Evolutionary conservation across 1,140 invertebrate species (phyloP).

Genomic region (Luehdorfia chinensis): DNA sequence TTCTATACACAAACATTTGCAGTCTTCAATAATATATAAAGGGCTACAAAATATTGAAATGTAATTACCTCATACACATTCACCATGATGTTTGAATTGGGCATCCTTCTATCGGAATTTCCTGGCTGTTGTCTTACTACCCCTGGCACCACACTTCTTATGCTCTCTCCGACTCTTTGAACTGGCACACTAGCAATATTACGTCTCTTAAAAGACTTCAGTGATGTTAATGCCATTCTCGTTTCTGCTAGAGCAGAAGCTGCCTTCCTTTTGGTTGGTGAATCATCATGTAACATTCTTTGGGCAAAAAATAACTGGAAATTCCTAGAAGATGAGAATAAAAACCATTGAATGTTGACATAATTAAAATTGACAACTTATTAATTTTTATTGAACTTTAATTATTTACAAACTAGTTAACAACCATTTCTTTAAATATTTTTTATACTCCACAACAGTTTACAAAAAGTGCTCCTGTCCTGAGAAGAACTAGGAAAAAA

Average conservation of each 20-base stretch:
- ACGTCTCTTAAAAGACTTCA: conserved; percentile 79
- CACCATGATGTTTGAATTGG: conserved; percentile 66
- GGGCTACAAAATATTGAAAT: too few species aligned
- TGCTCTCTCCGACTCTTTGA: conserved; percentile 66
- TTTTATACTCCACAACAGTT: too few species aligned
- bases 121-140: conserved; percentile 54
- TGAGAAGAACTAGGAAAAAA: too few species aligned
- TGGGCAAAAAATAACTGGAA: conserved; percentile 81
- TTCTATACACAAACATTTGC: too few species aligned
- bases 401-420: too few species aligned
- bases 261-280: conserved; percentile 75
- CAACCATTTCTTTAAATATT: too few species aligned
- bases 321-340: conserved; percentile 65
- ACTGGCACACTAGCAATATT: conserved; percentile 70
- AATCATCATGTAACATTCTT: conserved; percentile 79
- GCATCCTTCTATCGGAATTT: conserved; percentile 39
- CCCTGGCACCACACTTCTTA: conserved; percentile 53
- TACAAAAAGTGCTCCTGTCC: too few species aligned
- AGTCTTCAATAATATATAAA: too few species aligned
- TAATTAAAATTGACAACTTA: too few species aligned
- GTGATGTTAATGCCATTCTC: conserved; percentile 83
- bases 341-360: background rate
- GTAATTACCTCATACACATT: conserved; percentile 69
- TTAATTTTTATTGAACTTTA: too few species aligned
- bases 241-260: conserved; percentile 80